phyloP scores from a whole-genome alignment of 2,113 vertebrate species.

The Notechis scutatus region DNA sequence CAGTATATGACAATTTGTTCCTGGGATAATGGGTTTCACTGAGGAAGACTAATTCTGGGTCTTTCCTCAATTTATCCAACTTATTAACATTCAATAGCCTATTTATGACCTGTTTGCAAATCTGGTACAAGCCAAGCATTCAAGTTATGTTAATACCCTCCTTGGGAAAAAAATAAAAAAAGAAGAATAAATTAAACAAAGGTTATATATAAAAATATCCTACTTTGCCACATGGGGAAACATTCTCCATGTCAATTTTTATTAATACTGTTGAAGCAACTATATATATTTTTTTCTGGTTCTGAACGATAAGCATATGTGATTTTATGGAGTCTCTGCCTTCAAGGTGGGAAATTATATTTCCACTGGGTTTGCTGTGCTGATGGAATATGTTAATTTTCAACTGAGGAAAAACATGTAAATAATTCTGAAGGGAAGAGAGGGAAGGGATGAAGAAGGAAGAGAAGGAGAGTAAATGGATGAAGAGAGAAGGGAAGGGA shows the following conservation, averaged over 20 bases:
- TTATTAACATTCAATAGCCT: slow-evolving; percentile 15
- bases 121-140: slow-evolving; percentile 10
- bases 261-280: slow-evolving; percentile 52
- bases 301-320: slow-evolving; percentile 47
- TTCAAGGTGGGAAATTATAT: slow-evolving; percentile 60
- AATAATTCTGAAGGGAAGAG: slow-evolving; percentile 49
- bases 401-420: slow-evolving; percentile 36
- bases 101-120: neutral
- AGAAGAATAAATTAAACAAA: slow-evolving; percentile 60
- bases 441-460: neutral
- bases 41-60: neutral
- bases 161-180: slow-evolving; percentile 42
- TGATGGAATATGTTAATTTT: slow-evolving; percentile 62
- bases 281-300: slow-evolving; percentile 40
- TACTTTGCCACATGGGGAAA: slow-evolving; percentile 57
- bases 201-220: slow-evolving; percentile 52
- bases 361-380: slow-evolving; percentile 52
- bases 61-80: neutral
- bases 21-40: slow-evolving; percentile 8
- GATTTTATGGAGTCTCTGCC: slow-evolving; percentile 54
- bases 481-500: neutral
- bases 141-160: slow-evolving; percentile 45
- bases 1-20: neutral
- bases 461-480: neutral
- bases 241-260: slow-evolving; percentile 56